Percentiles rank a stretch among this genome's conserved stretches.
Evolutionary conservation across 2,113 vertebrate species (phyloP).

Genomic region (Erpornis zantholeuca): DNA sequence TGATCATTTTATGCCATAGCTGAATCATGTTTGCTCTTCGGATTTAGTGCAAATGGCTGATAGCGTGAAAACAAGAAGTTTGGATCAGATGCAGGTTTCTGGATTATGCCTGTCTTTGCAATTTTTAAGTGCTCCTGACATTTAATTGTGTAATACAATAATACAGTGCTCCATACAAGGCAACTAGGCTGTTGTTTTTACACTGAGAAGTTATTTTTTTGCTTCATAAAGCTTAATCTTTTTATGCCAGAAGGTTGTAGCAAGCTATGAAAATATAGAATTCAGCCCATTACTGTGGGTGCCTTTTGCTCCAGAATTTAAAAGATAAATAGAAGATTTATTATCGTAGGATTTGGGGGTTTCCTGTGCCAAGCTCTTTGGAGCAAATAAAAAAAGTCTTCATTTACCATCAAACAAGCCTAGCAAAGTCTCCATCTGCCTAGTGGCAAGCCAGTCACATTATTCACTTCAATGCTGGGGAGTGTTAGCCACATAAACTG

Average conservation of each 20-base stretch:
- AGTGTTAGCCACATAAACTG: slow-evolving; percentile 20
- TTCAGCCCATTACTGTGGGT: background rate
- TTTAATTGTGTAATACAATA: background rate
- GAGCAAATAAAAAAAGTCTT: background rate
- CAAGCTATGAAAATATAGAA: background rate
- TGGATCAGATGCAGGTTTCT: background rate
- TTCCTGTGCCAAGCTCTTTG: slow-evolving; percentile 29
- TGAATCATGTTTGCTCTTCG: background rate
- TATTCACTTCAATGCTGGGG: background rate
- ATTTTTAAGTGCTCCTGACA: background rate
- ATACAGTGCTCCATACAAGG: background rate
- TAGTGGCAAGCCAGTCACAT: background rate
- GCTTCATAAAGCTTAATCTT: background rate
- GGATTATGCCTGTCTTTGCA: background rate
- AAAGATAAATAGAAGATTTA: slow-evolving; percentile 45
- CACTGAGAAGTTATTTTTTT: background rate
- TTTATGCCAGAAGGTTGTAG: background rate
- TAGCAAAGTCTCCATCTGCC: background rate
- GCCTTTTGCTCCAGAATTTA: slow-evolving; percentile 13
- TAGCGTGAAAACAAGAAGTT: background rate
- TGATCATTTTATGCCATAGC: background rate
- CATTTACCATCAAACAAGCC: background rate
- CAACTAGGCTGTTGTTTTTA: background rate
- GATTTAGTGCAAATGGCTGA: background rate
- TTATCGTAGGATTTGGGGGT: slow-evolving; percentile 14